Evolutionary conservation across 2,113 vertebrate species (phyloP).

Genomic region (Rhadina sibilatrix): DNA sequence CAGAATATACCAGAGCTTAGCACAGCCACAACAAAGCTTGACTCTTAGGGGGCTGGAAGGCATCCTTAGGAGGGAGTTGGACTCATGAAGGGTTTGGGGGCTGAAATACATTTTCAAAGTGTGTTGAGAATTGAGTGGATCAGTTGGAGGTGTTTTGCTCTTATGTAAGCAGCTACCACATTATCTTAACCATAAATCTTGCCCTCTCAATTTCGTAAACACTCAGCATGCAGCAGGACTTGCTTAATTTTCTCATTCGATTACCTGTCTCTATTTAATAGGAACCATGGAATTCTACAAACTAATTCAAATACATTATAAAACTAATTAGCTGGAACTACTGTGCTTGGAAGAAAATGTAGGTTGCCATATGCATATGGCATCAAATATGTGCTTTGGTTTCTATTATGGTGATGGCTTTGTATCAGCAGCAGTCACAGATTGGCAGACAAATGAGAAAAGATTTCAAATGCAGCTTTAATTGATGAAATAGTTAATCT

Average conservation of each 20-base stretch:
- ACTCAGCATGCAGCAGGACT: neutral
- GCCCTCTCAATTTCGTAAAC: neutral
- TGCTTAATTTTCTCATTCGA: constrained; percentile 7
- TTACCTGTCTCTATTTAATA: neutral
- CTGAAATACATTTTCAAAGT: neutral
- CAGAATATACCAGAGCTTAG: neutral
- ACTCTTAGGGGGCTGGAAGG: neutral
- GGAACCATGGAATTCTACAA: neutral
- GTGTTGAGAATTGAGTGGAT: neutral
- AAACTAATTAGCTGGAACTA: constrained; percentile 31
- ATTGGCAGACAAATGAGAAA: constrained; percentile 26
- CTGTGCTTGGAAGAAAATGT: neutral
- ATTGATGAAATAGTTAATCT: constrained; percentile 50
- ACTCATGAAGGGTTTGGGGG: neutral
- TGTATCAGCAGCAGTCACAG: constrained; percentile 9
- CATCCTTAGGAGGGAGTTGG: neutral
- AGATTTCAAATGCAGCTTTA: constrained; percentile 19
- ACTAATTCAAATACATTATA: constrained; percentile 13
- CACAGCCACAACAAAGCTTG: neutral
- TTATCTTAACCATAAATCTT: neutral
- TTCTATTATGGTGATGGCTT: constrained; percentile 29
- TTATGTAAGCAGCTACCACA: neutral
- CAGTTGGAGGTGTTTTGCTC: neutral
- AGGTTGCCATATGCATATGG: neutral
- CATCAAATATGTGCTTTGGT: neutral